Evolutionary conservation across 2,888 invertebrate genomes (phyloP), one percentile per base, ranked within the genome.

Genomic region (Cactoblastis cactorum): DNA sequence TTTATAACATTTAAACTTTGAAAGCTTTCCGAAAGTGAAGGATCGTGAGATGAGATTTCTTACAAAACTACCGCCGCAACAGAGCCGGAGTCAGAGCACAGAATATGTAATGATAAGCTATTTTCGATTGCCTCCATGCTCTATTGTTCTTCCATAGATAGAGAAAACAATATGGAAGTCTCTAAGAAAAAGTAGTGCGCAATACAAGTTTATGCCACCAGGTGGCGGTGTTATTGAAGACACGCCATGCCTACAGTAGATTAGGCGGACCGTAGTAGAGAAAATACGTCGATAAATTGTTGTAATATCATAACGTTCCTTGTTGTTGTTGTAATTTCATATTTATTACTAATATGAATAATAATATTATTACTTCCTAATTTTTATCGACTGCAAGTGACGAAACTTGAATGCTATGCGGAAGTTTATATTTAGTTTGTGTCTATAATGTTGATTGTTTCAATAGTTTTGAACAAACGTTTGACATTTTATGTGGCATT

Each of bases 401-500:
- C 19, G 33, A 39, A 28, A 33, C 33, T 18, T 19, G 6, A 38
- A 39, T 41, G 18, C 6, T 9, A 33, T 19, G 41, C 49, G 49
- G 49, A 41, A 41, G 32, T 32, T 49, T 49, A 28, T 49, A 32
- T 48, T 38, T 38, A 38, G 48, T 33, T 37, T 17, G 12, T 35
- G 22, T 39, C 33, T 39, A 6, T 33, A 34, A 33, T 41, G 49
- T 49, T 49, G 49, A 49, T 41, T 41, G 41, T 49, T 49, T 49
- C 33, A 41, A 43, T 37, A 47, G 38, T 38, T 37, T 38, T 2
- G 24, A 38, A 11, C 38, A 15, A 28, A 22, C 22, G 18, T 14
- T 47, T 47, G 22, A 35, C 24, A 46, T 34, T 47, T 47, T 47
- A 47, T 47, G 46, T 8, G 34, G 38, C 38, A 24, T 24, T 38